These are phyloP conservation scores for Calypte anna DNA, from an alignment of 2,113 vertebrate species.

Conservation along the genomic window DNA sequence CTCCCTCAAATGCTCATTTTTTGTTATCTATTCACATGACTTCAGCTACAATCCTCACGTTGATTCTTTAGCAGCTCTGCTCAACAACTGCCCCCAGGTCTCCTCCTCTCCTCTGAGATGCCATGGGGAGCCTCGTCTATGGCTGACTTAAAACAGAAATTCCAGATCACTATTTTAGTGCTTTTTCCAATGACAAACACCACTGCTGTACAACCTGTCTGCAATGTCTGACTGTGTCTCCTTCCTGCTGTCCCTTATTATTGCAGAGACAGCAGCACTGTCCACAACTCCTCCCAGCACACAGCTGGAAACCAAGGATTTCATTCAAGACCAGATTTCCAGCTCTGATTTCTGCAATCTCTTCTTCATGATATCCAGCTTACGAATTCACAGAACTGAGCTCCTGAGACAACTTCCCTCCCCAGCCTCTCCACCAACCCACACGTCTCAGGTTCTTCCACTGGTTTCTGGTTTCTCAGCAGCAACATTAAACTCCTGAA, in stretches of 20 bases:
- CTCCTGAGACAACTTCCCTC: not conserved
- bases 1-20: not conserved
- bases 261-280: not conserved
- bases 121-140: rapidly evolving
- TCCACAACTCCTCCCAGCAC: not conserved
- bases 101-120: not conserved
- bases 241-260: not conserved
- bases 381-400: not conserved
- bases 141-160: not conserved
- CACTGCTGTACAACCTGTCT: not conserved
- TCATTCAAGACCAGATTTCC: not conserved
- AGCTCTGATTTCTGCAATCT: not conserved
- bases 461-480: not conserved
- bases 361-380: not conserved
- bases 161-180: not conserved
- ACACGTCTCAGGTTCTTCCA: not conserved
- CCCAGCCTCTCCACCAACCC: not conserved
- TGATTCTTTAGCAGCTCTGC: not conserved
- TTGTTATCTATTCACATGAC: not conserved
- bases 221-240: not conserved
- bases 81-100: not conserved
- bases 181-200: not conserved
- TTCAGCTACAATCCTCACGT: rapidly evolving
- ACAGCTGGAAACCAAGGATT: not conserved
- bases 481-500: not conserved